Conservation (phyloP, 2,888 invertebrate genomes). For the Dynastes tityus region DNA sequence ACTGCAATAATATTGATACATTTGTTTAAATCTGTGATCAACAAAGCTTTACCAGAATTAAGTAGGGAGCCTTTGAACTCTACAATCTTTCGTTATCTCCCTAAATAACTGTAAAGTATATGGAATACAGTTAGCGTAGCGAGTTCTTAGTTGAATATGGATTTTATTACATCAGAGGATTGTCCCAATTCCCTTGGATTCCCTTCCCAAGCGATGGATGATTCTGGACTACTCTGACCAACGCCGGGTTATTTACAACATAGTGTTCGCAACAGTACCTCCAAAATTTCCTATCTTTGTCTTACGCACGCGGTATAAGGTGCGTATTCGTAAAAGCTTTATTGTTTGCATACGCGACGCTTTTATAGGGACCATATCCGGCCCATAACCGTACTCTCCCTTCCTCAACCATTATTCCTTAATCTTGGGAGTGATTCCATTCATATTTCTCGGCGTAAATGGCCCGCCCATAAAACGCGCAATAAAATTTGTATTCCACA, state of each 20-base stretch:
- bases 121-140: no score
- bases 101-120: no score
- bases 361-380: slow-evolving; percentile 5
- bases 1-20: no score
- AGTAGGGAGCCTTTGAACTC: no score
- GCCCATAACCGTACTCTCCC: background rate
- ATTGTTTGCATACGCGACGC: slow-evolving; percentile 2
- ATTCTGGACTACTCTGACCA: no score
- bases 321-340: background rate
- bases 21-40: no score
- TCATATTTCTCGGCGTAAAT: slow-evolving; percentile 36
- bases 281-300: background rate
- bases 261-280: background rate
- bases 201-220: no score
- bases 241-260: background rate
- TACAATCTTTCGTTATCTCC: no score
- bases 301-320: background rate
- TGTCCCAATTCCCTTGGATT: no score
- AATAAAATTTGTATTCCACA: slow-evolving; percentile 37
- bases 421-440: slow-evolving; percentile 40
- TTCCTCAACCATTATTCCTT: slow-evolving; percentile 26
- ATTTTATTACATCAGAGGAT: no score
- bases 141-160: no score
- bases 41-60: no score
- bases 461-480: slow-evolving; percentile 30